A percentile compares a stretch with the other conserved stretches of the same genome.
These are phyloP conservation scores for Polyommatus iphigenia DNA, from an alignment of 2,888 invertebrate genomes.

Conservation along the genomic window DNA sequence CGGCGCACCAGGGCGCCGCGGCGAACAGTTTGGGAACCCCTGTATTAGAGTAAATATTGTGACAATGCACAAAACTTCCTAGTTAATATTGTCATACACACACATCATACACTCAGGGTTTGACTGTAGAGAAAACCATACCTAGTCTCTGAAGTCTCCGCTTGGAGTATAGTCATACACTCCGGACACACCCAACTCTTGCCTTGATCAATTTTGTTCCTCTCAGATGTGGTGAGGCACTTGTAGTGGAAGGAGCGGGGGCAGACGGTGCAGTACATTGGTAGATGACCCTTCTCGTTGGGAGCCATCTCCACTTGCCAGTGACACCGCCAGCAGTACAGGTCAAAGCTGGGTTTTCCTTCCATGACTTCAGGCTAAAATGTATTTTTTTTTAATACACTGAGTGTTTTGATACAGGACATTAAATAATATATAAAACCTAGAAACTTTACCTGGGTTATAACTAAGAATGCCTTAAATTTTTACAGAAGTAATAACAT, in stretches of 20 bases:
- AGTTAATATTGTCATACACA: no score
- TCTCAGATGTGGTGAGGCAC: slow-evolving; percentile 82
- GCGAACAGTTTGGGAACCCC: no score
- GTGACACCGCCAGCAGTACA: slow-evolving; percentile 96
- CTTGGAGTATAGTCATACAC: slow-evolving; percentile 86
- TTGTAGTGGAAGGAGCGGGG: slow-evolving; percentile 91
- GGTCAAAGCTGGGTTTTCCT: slow-evolving; percentile 80
- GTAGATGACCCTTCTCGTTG: slow-evolving; percentile 58
- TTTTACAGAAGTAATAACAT: background rate
- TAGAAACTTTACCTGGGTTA: background rate
- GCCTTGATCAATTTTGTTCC: slow-evolving; percentile 64
- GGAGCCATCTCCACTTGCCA: slow-evolving; percentile 81
- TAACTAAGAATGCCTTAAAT: background rate
- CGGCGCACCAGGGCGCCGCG: no score
- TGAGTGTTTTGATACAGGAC: background rate
- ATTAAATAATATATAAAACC: background rate
- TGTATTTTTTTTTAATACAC: background rate
- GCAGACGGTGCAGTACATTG: slow-evolving; percentile 88
- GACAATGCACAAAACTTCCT: no score
- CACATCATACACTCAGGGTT: no score
- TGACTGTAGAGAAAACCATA: slow-evolving; percentile 44
- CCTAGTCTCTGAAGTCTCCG: slow-evolving; percentile 86
- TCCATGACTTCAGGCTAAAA: slow-evolving; percentile 46
- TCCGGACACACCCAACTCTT: slow-evolving; percentile 92
- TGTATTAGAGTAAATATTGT: background rate